Conservation (phyloP, 2,113 vertebrate species). For the Falcunculus frontatus region DNA sequence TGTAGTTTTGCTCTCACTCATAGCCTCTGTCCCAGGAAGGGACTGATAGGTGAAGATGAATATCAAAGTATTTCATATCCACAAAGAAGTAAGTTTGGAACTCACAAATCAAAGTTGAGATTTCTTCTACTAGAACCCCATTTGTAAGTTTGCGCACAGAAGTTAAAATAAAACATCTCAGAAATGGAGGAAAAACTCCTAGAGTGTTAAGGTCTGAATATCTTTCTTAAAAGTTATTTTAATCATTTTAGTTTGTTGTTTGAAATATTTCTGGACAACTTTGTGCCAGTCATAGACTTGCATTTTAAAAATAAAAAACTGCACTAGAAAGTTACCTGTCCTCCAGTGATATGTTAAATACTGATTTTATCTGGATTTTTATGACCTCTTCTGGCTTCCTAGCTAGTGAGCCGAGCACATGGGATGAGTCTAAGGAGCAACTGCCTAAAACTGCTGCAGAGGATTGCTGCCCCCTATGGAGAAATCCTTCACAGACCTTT, state of each 20-base stretch:
- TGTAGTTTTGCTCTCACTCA: background rate
- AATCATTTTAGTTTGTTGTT: background rate
- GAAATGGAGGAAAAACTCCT: background rate
- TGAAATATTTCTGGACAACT: background rate
- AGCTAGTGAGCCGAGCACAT: background rate
- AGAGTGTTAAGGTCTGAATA: background rate
- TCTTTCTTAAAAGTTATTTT: background rate
- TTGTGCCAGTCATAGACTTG: background rate
- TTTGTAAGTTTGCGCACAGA: background rate
- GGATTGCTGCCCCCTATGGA: constrained; percentile 51
- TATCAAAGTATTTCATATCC: background rate
- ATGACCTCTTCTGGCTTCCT: background rate
- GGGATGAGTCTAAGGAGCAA: background rate
- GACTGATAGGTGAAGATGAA: background rate
- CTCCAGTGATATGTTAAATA: background rate
- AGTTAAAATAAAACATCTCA: background rate
- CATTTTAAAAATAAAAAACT: background rate
- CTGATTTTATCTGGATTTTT: background rate
- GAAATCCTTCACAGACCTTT: background rate
- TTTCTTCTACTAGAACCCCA: background rate
- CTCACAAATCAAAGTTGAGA: background rate
- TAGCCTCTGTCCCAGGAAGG: background rate
- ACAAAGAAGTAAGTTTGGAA: background rate
- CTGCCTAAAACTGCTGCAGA: background rate
- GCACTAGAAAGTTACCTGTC: background rate